phyloP scores from a whole-genome alignment of 2,113 vertebrate genomes.

The Aviceda subcristata region DNA sequence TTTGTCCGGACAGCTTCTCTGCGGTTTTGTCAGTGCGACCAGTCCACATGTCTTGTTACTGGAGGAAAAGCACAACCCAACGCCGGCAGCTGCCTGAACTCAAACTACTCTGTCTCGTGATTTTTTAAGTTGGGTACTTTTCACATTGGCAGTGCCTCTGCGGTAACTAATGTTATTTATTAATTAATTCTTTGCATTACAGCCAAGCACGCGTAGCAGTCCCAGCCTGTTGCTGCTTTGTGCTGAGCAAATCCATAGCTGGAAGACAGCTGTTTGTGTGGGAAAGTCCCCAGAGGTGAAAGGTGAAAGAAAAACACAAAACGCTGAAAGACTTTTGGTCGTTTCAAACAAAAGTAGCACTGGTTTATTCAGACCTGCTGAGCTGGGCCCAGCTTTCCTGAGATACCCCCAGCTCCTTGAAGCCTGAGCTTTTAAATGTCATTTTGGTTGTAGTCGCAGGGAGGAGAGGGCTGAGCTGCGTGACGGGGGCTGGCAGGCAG shows the following conservation, averaged over 20 bases:
- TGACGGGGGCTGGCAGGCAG: not conserved
- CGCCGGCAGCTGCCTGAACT: not conserved
- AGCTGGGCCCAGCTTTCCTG: not conserved
- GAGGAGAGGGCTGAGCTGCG: not conserved
- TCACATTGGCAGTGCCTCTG: not conserved
- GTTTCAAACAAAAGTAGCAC: not conserved
- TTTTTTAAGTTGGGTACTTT: not conserved
- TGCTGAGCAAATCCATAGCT: not conserved
- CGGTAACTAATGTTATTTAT: not conserved
- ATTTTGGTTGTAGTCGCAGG: not conserved
- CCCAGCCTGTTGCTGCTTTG: not conserved
- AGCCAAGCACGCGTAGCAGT: not conserved
- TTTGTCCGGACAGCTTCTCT: not conserved
- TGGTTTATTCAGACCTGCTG: not conserved
- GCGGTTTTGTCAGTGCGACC: rapidly evolving
- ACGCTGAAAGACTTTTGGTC: not conserved
- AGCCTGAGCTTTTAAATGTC: not conserved
- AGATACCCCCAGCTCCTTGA: not conserved
- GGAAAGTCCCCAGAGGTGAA: not conserved
- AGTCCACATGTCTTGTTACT: rapidly evolving
- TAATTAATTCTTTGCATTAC: not conserved
- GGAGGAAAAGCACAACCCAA: not conserved
- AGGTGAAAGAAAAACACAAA: not conserved
- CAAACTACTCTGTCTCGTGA: not conserved
- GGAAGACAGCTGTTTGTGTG: not conserved